Evolutionary conservation across 2,888 invertebrate genomes (phyloP).

Genomic region (Oxycera nigricornis): DNA sequence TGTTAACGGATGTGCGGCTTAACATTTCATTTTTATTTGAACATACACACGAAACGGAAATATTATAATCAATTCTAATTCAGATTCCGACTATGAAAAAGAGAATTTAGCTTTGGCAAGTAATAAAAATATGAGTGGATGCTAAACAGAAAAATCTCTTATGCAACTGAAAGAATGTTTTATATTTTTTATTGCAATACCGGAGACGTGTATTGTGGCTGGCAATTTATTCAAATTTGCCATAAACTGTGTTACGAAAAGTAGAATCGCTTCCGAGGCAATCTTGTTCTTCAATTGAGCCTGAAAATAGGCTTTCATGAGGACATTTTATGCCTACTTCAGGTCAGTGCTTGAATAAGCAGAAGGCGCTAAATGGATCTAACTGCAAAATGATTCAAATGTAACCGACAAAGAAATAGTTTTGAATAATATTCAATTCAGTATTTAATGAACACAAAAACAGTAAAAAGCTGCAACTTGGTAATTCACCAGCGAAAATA

Average conservation of each 20-base stretch:
- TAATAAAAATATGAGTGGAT: not conserved
- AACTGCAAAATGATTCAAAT: not conserved
- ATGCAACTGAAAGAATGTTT: not conserved
- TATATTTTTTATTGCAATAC: not conserved
- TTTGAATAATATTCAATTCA: too few species aligned
- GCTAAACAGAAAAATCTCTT: not conserved
- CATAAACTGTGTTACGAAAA: not conserved
- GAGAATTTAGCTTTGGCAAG: not conserved
- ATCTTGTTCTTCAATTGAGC: too few species aligned
- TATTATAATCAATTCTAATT: slow-evolving; percentile 13
- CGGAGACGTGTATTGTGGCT: not conserved
- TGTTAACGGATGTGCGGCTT: not conserved
- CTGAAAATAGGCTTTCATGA: not conserved
- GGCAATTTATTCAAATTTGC: not conserved
- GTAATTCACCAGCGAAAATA: too few species aligned
- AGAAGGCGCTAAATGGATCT: not conserved
- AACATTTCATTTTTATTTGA: slow-evolving; percentile 9
- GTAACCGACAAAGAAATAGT: not conserved
- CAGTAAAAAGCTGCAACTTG: too few species aligned
- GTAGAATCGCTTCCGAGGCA: too few species aligned
- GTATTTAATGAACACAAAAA: too few species aligned
- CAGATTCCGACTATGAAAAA: not conserved
- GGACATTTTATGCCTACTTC: not conserved
- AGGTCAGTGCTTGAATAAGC: not conserved
- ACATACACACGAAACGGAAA: slow-evolving; percentile 13